A percentile compares a stretch with the other conserved stretches of the same genome.
These are phyloP conservation scores for Andrena flavipes DNA, from an alignment of 2,888 invertebrate species.

Conservation along the genomic window DNA sequence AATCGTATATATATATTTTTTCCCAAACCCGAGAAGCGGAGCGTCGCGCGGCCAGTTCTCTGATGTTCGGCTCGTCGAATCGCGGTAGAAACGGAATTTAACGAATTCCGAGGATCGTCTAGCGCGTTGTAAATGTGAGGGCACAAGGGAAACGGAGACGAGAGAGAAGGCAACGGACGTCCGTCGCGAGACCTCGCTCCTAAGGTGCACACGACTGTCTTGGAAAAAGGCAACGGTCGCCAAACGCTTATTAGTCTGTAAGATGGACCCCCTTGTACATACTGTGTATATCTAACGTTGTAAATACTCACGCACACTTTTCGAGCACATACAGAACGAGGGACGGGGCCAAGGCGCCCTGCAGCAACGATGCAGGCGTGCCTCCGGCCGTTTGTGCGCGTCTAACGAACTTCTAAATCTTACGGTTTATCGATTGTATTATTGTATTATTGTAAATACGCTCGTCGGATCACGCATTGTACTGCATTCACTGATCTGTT, in stretches of 20 bases:
- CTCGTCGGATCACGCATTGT: constrained; percentile 74
- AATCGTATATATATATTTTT: constrained; percentile 41
- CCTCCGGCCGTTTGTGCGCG: constrained; percentile 36
- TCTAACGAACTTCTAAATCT: constrained; percentile 48
- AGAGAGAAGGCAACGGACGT: constrained; percentile 27
- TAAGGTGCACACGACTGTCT: constrained; percentile 79
- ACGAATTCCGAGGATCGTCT: not conserved
- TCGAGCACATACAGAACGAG: constrained; percentile 61
- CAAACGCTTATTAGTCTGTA: constrained; percentile 84
- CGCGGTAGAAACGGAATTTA: constrained; percentile 14
- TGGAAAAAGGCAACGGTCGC: constrained; percentile 76
- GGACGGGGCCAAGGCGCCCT: constrained; percentile 40
- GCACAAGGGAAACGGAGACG: constrained; percentile 2
- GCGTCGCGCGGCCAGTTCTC: constrained; percentile 55
- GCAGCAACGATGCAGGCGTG: not conserved
- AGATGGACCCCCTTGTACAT: constrained; percentile 81
- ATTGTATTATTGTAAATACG: constrained; percentile 75
- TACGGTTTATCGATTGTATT: constrained; percentile 68
- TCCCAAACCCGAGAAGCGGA: constrained; percentile 14
- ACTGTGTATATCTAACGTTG: constrained; percentile 81
- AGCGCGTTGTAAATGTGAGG: constrained; percentile 7
- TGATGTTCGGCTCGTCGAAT: constrained; percentile 65
- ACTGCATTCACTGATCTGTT: constrained; percentile 73
- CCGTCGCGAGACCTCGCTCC: constrained; percentile 79
- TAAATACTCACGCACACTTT: constrained; percentile 76